Conservation (phyloP, 2,797 vertebrate genomes). For the Poecilia velifera region DNA sequence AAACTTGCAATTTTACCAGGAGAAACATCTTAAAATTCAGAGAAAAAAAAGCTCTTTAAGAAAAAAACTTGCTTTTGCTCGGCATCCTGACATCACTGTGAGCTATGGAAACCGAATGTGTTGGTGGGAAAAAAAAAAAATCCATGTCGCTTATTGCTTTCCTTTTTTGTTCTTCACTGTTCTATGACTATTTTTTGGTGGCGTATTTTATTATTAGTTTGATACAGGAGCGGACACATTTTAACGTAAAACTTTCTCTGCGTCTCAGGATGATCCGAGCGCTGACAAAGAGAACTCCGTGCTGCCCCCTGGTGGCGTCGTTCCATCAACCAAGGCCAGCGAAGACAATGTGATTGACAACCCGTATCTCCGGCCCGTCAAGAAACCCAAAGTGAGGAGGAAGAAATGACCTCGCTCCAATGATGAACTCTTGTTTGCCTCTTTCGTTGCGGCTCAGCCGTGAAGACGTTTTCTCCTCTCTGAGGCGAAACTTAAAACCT, state of each 20-base stretch:
- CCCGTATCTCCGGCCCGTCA: constrained; percentile 94
- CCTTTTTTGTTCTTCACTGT: no score
- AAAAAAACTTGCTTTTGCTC: no score
- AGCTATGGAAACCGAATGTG: no score
- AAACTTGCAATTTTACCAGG: no score
- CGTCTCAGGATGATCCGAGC: constrained; percentile 88
- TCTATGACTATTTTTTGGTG: neutral
- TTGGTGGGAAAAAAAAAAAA: no score
- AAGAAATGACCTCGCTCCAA: constrained; percentile 85
- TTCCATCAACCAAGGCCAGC: constrained; percentile 84
- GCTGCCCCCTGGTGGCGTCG: constrained; percentile 85
- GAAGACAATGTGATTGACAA: constrained; percentile 96
- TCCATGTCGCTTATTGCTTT: neutral
- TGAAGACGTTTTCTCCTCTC: constrained; percentile 11
- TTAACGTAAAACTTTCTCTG: neutral
- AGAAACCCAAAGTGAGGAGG: constrained; percentile 97
- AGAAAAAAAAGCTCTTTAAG: no score
- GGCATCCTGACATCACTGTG: no score
- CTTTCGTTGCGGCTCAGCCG: constrained; percentile 23
- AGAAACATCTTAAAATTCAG: no score
- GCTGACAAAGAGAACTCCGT: constrained; percentile 94
- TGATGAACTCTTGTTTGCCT: constrained; percentile 33
- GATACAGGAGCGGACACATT: neutral
- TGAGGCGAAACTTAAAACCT: neutral
- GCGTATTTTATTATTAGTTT: neutral